Conservation (phyloP, 1,140 invertebrate genomes). For the Papilio machaon region DNA sequence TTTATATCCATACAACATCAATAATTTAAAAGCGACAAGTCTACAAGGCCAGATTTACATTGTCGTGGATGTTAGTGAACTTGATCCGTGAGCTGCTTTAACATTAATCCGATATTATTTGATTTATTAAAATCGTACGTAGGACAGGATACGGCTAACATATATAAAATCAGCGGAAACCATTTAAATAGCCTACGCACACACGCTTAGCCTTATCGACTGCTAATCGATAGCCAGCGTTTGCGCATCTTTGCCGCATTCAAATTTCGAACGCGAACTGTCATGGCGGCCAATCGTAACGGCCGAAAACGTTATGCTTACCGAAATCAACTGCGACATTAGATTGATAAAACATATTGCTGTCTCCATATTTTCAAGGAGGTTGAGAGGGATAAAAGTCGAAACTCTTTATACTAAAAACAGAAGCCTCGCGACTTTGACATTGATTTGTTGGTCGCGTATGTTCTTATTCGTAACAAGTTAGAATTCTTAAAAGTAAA, state of each 20-base stretch:
- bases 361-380: conserved; percentile 2
- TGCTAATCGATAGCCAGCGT: conserved; percentile 69
- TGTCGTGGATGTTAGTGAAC: conserved; percentile 28
- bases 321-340: background rate
- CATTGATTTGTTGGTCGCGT: conserved; percentile 63
- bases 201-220: conserved; percentile 63
- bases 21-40: conserved; percentile 8
- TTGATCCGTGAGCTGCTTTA: conserved; percentile 17
- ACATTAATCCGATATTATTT: conserved; percentile 42
- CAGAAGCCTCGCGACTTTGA: conserved; percentile 56
- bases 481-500: conserved; percentile 42
- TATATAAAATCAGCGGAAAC: conserved; percentile 67
- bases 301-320: conserved; percentile 55
- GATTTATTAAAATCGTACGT: conserved; percentile 42
- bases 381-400: background rate
- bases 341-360: background rate
- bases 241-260: conserved; percentile 77
- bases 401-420: conserved; percentile 51
- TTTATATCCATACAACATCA: conserved; percentile 11
- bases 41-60: conserved; percentile 15
- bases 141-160: conserved; percentile 60
- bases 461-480: conserved; percentile 47
- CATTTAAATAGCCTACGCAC: conserved; percentile 51
- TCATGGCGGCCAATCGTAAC: conserved; percentile 67
- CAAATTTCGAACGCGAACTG: conserved; percentile 76